Evolutionary conservation across 2,888 invertebrate genomes (phyloP), one percentile per base, ranked within the genome.

Genomic region (Cosmorhoe ocellata): DNA sequence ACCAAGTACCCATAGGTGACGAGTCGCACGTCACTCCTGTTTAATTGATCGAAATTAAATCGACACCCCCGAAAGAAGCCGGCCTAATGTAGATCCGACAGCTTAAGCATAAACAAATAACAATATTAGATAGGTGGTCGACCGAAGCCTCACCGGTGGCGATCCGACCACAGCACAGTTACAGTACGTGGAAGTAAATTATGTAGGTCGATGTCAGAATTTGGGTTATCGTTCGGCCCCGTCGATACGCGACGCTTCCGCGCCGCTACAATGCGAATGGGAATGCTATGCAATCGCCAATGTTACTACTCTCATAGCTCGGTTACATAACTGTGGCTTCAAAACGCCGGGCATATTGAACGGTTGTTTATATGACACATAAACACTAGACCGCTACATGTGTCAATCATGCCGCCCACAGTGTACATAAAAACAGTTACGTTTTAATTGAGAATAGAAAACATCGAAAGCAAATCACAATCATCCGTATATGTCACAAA

Each of bases 201-300:
- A 87, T 87, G 82, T 89, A 84, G 88, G 88, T 86, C 87, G 85
- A 74, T 72, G 73, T 76, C 81, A 78, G 79, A 84, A 89, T 89
- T 87, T 87, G 84, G 88, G 89, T 88, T 88, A 88, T 85, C 85
- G 81, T 81, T 78, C 66, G 77, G 77, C 72, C 85, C 81, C 80
- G 80, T 85, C 84, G 84, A 87, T 87, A 85, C 81, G 81, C 79
- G 81, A 83, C 81, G 76, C 81, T 84, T 85, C 85, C 84, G 78
- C 68, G 67, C 76, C 71, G 78, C 71, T 67, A 75, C 76, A 74
- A 76, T 69, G 77, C 71, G 78, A 82, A 76, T 69, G 77, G 71
- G 78, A 82, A 76, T 77, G 77, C 74, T 72, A 78, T 83, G 79
- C 83, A 80, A 71, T 71, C 69, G 74, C 76, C 76, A 69, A 79